Percentiles rank a stretch among this genome's conserved stretches.
Evolutionary conservation across 2,888 invertebrate species (phyloP).

Genomic region (Rotaria socialis): DNA sequence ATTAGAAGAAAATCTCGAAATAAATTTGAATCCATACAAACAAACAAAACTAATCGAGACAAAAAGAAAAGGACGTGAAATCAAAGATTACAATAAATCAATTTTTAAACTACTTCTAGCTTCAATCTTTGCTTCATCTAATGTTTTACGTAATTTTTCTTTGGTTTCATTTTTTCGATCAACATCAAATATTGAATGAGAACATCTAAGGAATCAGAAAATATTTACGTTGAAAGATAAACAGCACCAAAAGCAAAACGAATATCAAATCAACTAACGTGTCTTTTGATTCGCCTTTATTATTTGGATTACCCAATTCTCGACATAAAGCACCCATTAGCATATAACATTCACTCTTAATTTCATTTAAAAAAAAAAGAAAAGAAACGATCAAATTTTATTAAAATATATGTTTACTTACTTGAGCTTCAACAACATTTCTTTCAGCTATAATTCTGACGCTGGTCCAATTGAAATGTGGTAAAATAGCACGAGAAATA

Average conservation of each 20-base stretch:
- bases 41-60: neutral
- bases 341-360: constrained; percentile 30
- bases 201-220: neutral
- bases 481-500: neutral
- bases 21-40: constrained; percentile 16
- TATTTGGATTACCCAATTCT: neutral
- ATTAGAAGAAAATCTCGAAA: constrained; percentile 68
- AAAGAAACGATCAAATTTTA: too few relatives aligned
- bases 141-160: constrained; percentile 28
- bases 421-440: constrained; percentile 24
- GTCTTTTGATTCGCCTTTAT: neutral
- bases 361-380: neutral
- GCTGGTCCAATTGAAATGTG: constrained; percentile 27
- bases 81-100: too few relatives aligned
- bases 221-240: neutral
- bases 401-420: neutral
- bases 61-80: too few relatives aligned
- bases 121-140: constrained; percentile 1
- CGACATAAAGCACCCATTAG: constrained; percentile 36
- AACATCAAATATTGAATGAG: constrained; percentile 29
- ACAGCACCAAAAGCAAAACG: neutral
- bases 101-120: neutral
- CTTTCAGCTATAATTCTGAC: constrained; percentile 14
- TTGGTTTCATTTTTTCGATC: constrained; percentile 32
- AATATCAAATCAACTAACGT: neutral